Evolutionary conservation across 2,113 vertebrate species (phyloP), one percentile per base, ranked within the genome.

Genomic region (Poeciliopsis prolifica): DNA sequence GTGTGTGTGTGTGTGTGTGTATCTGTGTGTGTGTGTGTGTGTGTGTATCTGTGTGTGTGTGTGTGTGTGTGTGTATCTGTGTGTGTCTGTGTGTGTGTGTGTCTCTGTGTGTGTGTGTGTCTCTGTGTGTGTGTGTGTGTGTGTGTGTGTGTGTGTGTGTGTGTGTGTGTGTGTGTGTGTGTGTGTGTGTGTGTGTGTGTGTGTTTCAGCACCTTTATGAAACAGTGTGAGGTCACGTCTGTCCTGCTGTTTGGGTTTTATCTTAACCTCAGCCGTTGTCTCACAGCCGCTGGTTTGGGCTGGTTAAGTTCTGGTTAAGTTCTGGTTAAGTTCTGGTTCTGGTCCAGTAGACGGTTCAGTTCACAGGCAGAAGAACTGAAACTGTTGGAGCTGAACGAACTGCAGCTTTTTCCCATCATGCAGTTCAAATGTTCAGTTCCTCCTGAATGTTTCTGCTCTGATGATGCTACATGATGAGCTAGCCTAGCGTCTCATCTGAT

Each of bases 191-290:
- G 69, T 64, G 65, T 51, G 72, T 40, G 68, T 69, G 77, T 65
- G 74, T 76, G 79, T 77, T 72, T 58, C 51, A 58, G 51, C 51
- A 58, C 51, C 24, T 58, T 58, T 58, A 22, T 17, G 17, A 17
- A n/a, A 2, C 11, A 58, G 22, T 10, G 51, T n/a, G 22, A 24
- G 24, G 51, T n/a, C 51, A 11, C 51, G n/a, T 58, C 19, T 60
- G 61, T 65, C 61, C 61, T 77, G 68, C 75, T 79, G 68, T 80
- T 71, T 65, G 75, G 65, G 83, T 72, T 48, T 30, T 17, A 3
- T 31, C 24, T 30, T 7, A 22, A 15, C 24, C 26, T 30, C 28
- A 4, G 67, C 4, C 11, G 44, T 17, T 5, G 44, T 48, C 17
- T 48, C 44, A 7, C 1, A 48, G 5, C 17, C 44, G 17, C 44